Evolutionary conservation across 1,140 invertebrate genomes (phyloP).

Genomic region (Drosophila simulans): DNA sequence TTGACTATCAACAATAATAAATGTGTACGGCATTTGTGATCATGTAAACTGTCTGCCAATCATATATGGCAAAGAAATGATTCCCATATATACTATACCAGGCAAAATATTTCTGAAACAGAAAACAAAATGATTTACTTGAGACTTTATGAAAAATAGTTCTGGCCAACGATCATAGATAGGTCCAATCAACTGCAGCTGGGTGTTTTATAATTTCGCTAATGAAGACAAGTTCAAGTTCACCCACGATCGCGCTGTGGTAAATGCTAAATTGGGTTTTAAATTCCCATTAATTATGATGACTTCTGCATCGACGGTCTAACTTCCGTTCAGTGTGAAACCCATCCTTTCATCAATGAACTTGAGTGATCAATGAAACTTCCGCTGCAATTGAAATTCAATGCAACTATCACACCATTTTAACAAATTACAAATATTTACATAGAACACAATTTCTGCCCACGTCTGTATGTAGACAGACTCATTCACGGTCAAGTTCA

Average conservation of each 20-base stretch:
- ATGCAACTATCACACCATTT: conserved; percentile 27
- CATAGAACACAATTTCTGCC: conserved; percentile 13
- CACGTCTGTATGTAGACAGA: conserved; percentile 27
- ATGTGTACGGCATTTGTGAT: conserved; percentile 35
- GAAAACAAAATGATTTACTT: conserved; percentile 8
- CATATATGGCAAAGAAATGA: conserved; percentile 18
- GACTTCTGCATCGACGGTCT: background rate
- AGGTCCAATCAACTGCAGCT: conserved; percentile 18
- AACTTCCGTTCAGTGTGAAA: conserved; percentile 28
- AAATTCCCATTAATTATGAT: conserved; percentile 20
- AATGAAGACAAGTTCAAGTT: conserved; percentile 43
- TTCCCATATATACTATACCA: conserved; percentile 4
- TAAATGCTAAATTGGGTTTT: conserved; percentile 4
- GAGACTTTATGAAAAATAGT: background rate
- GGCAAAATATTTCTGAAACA: conserved; percentile 11
- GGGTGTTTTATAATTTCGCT: background rate
- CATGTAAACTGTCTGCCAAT: conserved; percentile 52
- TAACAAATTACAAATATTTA: conserved; percentile 6
- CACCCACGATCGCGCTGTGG: conserved; percentile 7
- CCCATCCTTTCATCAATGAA: conserved; percentile 27
- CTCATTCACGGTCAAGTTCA: conserved; percentile 58
- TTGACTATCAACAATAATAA: conserved; percentile 46
- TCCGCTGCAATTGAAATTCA: conserved; percentile 29
- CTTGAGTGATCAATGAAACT: conserved; percentile 25
- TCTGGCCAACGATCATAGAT: background rate